Conservation (phyloP, 1,140 invertebrate genomes). For the Rhyzopertha dominica region DNA sequence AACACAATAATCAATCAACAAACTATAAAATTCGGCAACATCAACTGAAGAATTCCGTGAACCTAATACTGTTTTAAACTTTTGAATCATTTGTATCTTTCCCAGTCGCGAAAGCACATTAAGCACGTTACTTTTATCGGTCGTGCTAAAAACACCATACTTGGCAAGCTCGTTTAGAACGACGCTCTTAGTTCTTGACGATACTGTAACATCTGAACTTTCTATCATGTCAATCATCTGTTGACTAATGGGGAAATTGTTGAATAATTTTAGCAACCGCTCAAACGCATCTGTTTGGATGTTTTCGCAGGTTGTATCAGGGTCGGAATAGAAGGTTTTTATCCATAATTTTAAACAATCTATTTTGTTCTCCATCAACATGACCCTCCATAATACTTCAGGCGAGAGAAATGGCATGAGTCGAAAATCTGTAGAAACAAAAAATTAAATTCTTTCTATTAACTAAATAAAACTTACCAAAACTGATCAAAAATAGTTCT, state of each 20-base stretch:
- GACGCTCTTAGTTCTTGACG: slow-evolving; percentile 13
- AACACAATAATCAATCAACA: slow-evolving; percentile 51
- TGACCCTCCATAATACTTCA: slow-evolving; percentile 49
- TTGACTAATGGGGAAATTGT: slow-evolving; percentile 51
- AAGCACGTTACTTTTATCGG: slow-evolving; percentile 50
- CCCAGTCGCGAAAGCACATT: slow-evolving; percentile 51
- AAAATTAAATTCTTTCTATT: slow-evolving; percentile 6
- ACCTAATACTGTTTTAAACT: slow-evolving; percentile 52
- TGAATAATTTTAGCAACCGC: slow-evolving; percentile 50
- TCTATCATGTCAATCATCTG: slow-evolving; percentile 51
- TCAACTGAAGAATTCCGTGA: slow-evolving; percentile 51
- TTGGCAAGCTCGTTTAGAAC: slow-evolving; percentile 48
- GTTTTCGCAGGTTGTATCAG: slow-evolving; percentile 45
- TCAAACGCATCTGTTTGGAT: too few species aligned
- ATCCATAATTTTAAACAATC: slow-evolving; percentile 52
- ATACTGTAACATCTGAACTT: slow-evolving; percentile 11
- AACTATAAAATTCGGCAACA: slow-evolving; percentile 50
- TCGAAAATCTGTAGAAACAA: slow-evolving; percentile 48
- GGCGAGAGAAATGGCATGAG: slow-evolving; percentile 48
- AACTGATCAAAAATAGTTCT: slow-evolving; percentile 1
- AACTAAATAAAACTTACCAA: slow-evolving; percentile 8
- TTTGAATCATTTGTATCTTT: slow-evolving; percentile 49
- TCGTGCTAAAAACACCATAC: slow-evolving; percentile 51
- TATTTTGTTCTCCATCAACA: slow-evolving; percentile 49
- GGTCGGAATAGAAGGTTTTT: slow-evolving; percentile 46